phyloP scores from a whole-genome alignment of 2,797 vertebrate genomes.

The Sciurus vulgaris region DNA sequence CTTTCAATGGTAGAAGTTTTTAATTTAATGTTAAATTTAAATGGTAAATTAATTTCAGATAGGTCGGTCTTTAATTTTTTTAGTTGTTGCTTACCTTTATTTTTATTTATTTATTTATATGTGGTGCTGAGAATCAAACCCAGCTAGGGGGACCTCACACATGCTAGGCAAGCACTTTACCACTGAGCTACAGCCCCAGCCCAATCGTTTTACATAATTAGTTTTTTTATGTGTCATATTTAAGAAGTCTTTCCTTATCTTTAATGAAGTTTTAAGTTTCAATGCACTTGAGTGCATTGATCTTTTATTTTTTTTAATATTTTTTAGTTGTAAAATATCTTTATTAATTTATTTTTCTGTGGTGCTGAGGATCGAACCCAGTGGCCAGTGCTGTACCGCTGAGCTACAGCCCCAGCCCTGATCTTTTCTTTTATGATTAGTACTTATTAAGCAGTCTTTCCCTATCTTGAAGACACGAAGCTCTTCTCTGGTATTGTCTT shows the following conservation, averaged over 20 bases:
- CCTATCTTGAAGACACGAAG: neutral
- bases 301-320: neutral
- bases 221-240: neutral
- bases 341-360: too few relatives aligned
- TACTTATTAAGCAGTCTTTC: slow-evolving; percentile 32
- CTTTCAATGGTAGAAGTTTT: neutral
- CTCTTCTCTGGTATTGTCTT: slow-evolving; percentile 1
- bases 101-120: too few relatives aligned
- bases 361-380: too few relatives aligned
- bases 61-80: neutral
- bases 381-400: too few relatives aligned
- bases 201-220: neutral
- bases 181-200: too few relatives aligned
- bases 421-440: slow-evolving; percentile 36
- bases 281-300: neutral
- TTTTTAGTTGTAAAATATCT: too few relatives aligned
- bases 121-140: too few relatives aligned
- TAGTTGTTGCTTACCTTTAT: too few relatives aligned
- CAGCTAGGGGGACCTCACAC: too few relatives aligned
- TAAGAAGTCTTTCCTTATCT: neutral
- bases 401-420: too few relatives aligned
- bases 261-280: slow-evolving; percentile 40
- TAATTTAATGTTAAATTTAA: neutral
- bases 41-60: neutral
- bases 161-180: too few relatives aligned